phyloP scores from a whole-genome alignment of 2,888 invertebrate genomes.

The Tetragnatha montana region DNA sequence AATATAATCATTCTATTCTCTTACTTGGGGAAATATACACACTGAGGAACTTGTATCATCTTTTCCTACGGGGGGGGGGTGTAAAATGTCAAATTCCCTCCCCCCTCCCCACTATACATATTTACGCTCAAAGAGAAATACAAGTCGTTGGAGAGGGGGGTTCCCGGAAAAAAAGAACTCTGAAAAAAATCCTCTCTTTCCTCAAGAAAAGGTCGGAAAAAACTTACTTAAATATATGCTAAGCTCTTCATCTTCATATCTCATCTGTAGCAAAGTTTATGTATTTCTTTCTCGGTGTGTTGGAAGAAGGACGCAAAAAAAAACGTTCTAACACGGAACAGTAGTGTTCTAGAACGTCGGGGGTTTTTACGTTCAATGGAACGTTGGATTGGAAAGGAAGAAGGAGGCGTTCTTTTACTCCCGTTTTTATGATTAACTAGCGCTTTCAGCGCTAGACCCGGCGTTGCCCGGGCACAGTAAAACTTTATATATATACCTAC shows the following conservation, averaged over 20 bases:
- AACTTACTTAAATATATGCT: constrained; percentile 55
- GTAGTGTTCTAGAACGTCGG: constrained; percentile 14
- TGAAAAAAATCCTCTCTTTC: not conserved
- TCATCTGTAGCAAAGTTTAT: constrained; percentile 33
- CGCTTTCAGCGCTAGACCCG: too few species aligned
- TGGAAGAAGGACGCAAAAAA: not conserved
- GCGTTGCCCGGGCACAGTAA: too few species aligned
- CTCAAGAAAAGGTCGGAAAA: constrained; percentile 11
- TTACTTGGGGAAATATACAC: constrained; percentile 2
- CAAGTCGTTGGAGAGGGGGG: not conserved
- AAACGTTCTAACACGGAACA: constrained; percentile 14
- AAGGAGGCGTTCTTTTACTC: not conserved
- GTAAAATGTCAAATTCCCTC: constrained; percentile 10
- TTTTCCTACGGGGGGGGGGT: not conserved
- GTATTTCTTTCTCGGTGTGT: not conserved
- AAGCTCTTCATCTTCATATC: constrained; percentile 60
- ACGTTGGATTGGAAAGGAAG: not conserved
- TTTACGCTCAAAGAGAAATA: constrained; percentile 16
- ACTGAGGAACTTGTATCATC: constrained; percentile 2
- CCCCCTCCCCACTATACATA: constrained; percentile 1
- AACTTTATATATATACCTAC: too few species aligned
- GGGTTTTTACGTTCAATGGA: constrained; percentile 3
- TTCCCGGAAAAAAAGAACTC: not conserved
- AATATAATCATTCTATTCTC: constrained; percentile 7
- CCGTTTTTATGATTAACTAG: constrained; percentile 52